phyloP scores from a whole-genome alignment of 2,797 vertebrate genomes.

The Lepilemur septentrionalis region DNA sequence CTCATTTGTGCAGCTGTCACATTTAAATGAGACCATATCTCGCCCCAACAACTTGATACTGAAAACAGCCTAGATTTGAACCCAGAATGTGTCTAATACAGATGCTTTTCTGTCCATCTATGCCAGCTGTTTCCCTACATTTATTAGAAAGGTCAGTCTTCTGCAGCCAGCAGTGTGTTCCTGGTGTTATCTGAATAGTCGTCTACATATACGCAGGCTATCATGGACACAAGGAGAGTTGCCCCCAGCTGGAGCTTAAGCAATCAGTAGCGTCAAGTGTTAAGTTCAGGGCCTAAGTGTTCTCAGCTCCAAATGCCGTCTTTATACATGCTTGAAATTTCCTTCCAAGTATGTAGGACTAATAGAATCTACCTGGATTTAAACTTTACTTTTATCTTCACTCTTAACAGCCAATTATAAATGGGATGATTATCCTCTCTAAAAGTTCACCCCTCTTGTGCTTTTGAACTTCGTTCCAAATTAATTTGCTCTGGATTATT shows the following conservation, averaged over 20 bases:
- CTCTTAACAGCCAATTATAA: background rate
- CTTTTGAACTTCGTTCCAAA: slow-evolving; percentile 34
- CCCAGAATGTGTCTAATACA: background rate
- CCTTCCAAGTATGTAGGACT: background rate
- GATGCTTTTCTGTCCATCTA: background rate
- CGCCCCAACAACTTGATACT: background rate
- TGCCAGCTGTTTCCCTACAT: background rate
- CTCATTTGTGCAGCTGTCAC: background rate
- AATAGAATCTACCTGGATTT: background rate
- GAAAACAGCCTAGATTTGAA: background rate
- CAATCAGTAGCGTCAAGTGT: background rate
- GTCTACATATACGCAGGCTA: fast-evolving
- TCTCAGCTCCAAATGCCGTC: fast-evolving
- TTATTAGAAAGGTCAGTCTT: background rate
- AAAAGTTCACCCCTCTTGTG: background rate
- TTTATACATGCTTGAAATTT: background rate
- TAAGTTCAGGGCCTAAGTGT: background rate
- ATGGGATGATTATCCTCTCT: background rate
- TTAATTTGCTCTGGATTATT: slow-evolving; percentile 47
- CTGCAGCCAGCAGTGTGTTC: background rate
- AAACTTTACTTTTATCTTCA: background rate
- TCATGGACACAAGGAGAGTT: background rate
- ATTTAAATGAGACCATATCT: background rate
- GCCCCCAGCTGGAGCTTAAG: background rate
- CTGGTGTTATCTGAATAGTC: background rate